Percentiles rank a stretch among this genome's conserved stretches.
Conservation (phyloP, 2,797 vertebrate species). For the Eutrigla gurnardus region DNA sequence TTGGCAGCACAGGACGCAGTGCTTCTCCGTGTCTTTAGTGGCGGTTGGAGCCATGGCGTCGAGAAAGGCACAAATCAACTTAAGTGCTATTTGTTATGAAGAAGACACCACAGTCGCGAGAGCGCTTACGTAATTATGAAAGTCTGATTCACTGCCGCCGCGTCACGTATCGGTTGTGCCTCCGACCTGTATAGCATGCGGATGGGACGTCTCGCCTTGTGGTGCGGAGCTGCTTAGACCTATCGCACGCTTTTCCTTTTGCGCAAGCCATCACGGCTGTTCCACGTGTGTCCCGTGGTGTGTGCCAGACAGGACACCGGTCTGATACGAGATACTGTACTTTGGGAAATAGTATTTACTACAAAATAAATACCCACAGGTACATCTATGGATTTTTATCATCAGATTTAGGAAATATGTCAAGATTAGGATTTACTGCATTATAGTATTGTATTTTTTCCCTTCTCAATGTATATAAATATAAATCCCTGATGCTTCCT, state of each 20-base stretch:
- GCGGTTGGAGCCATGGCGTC: conserved; percentile 75
- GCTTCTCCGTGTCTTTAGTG: conserved; percentile 84
- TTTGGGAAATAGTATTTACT: neutral
- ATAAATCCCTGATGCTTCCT: neutral
- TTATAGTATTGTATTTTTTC: neutral
- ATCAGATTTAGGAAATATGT: neutral
- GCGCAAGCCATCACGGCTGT: neutral
- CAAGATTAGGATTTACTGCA: neutral
- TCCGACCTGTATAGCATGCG: conserved; percentile 28
- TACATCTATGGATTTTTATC: neutral
- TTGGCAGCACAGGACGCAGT: conserved; percentile 95
- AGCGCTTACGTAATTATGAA: conserved; percentile 70
- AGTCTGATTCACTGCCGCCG: conserved; percentile 50
- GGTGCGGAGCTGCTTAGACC: neutral
- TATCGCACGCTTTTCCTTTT: neutral
- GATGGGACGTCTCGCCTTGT: conserved; percentile 8
- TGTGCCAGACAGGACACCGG: neutral
- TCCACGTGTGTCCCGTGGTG: conserved; percentile 58
- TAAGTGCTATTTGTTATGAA: conserved; percentile 25
- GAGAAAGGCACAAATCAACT: conserved; percentile 48
- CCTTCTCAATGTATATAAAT: neutral
- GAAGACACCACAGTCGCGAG: conserved; percentile 24
- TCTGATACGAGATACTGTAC: neutral
- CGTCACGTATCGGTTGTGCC: conserved; percentile 32
- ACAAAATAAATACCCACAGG: neutral